Base-by-base conservation (phyloP, 2,797 vertebrate genomes). In the Capromys pilorides region DNA sequence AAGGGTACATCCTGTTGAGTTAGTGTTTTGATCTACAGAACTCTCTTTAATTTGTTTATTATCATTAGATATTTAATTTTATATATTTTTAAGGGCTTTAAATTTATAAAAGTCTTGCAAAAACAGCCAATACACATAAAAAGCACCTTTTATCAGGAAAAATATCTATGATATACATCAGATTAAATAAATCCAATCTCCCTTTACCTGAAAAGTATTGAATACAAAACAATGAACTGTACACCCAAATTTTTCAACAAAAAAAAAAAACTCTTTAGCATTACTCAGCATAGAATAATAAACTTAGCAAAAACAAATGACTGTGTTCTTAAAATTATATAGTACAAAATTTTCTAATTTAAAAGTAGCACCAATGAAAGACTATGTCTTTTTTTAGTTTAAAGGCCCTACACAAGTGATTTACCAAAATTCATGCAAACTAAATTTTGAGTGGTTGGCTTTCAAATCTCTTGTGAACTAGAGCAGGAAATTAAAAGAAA, bases 301-400 rank as follows among this genome's bases (percentile, higher is more conserved):
- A 91, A 93, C 61, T 61, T 75, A 57, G 22, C 28, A 81, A 24
- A 73, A 51, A 69, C 61, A 91, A 66, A 79, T 54, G 33, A 94
- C 1, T 26, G 9, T 91, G 21, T 62, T 90, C 62, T 73, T 86
- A 78, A 69, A 94, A 94, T 64, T n/a, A 94, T 93, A 64, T n/a
- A 86, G 69, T 67, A 88, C 22, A 69, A 80, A 90, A 57, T 80
- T 93, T 91, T 54, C 67, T 61, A 31, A 45, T 78, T 90, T 86
- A 83, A 86, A 97, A 77, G 91, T 57, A 97, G 96, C 95, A 97
- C 96, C 94, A 91, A 6, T 83, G 28, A 18, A 79, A 78, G 67
- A 6, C 18, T 5, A 19, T 57, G 33, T 36, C 26, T 92, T 57
- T 67, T 95, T 62, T 69, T 82, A 82, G 67, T 69, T 62, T 64